A percentile compares a stretch with the other conserved stretches of the same genome.
phyloP scores from a whole-genome alignment of 2,113 vertebrate species.

The Neoarius graeffei region DNA sequence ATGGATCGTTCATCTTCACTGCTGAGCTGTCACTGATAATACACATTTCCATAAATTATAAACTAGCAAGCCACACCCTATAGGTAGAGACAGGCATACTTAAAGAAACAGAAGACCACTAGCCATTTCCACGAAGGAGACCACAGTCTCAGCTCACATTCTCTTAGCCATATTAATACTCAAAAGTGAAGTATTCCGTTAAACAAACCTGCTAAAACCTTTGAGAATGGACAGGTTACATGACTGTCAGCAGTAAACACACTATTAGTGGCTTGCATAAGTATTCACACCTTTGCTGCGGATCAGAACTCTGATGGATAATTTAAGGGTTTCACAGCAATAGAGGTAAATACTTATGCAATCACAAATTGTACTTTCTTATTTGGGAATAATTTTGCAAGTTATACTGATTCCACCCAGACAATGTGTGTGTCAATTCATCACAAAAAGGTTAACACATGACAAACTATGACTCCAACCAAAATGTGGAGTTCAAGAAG shows the following conservation, averaged over 20 bases:
- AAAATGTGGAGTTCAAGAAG: too few relatives aligned
- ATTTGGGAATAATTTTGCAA: too few relatives aligned
- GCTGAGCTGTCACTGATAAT: not conserved
- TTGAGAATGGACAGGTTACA: not conserved
- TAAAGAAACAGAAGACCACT: not conserved
- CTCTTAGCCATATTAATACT: not conserved
- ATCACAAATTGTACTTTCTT: too few relatives aligned
- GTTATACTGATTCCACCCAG: too few relatives aligned
- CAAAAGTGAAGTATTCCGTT: not conserved
- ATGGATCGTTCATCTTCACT: not conserved
- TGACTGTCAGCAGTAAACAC: not conserved
- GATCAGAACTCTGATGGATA: not conserved
- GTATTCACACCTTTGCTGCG: not conserved
- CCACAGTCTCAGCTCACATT: not conserved
- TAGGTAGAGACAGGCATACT: not conserved
- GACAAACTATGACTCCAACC: too few relatives aligned
- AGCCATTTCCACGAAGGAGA: not conserved
- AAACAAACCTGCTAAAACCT: not conserved
- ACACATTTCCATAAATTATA: not conserved
- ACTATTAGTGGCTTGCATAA: not conserved
- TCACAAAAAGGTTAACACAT: too few relatives aligned
- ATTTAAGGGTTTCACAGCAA: not conserved
- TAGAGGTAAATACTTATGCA: too few relatives aligned
- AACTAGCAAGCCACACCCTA: not conserved
- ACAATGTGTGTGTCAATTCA: too few relatives aligned